Evolutionary conservation across 2,888 invertebrate species (phyloP).

Genomic region (Anthophora plumipes): DNA sequence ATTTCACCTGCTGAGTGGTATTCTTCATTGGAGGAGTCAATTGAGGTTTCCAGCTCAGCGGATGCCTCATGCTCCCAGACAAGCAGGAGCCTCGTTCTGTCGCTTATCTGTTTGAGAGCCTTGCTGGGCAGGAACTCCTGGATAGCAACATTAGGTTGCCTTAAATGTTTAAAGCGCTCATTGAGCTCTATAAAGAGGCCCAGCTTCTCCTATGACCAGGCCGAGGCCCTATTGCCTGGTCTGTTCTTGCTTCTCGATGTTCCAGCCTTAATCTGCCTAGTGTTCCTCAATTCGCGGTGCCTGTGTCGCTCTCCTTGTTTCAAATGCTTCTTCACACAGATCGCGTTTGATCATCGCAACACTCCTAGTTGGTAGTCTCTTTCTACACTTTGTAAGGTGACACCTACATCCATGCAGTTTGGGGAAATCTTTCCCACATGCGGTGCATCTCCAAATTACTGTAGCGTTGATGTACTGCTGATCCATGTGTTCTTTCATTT

Average conservation of each 20-base stretch:
- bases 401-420: background rate
- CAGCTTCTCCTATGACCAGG: background rate
- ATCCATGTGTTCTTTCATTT: background rate
- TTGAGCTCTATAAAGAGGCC: background rate
- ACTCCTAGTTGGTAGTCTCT: rapidly evolving
- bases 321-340: background rate
- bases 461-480: background rate
- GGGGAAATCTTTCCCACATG: no score
- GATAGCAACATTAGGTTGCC: background rate
- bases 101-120: background rate
- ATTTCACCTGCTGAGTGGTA: no score
- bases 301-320: background rate
- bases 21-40: no score
- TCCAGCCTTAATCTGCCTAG: background rate
- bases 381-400: background rate
- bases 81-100: background rate
- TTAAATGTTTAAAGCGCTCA: background rate
- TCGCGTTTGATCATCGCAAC: background rate
- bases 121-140: background rate
- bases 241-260: no score
- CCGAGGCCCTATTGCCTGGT: background rate
- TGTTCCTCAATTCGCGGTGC: background rate
- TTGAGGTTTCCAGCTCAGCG: background rate
- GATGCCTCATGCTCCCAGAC: no score
- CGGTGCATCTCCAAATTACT: background rate